Evolutionary conservation across 1,140 invertebrate genomes (phyloP).

Genomic region (Eupeodes corollae): DNA sequence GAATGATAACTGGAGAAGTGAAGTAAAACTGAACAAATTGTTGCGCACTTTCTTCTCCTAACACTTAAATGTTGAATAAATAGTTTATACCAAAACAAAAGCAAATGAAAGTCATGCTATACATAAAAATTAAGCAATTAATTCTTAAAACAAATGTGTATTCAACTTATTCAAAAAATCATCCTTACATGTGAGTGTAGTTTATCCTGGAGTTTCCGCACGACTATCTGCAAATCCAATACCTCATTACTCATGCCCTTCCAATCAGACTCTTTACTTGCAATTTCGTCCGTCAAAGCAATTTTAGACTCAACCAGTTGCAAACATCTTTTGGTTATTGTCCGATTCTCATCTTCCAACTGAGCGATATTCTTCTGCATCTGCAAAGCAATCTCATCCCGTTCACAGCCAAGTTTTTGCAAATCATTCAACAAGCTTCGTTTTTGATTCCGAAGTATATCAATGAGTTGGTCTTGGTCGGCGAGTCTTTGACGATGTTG

Average conservation of each 20-base stretch:
- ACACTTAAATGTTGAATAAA: no score
- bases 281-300: constrained; percentile 16
- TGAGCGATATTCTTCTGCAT: constrained; percentile 18
- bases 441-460: constrained; percentile 28
- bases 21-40: no score
- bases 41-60: no score
- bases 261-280: constrained; percentile 11
- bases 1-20: no score
- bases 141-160: no score
- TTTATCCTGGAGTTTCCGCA: constrained; percentile 20
- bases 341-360: constrained; percentile 28
- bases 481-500: constrained; percentile 19
- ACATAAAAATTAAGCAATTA: no score
- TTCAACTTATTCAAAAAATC: no score
- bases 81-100: no score
- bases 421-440: constrained; percentile 22
- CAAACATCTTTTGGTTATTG: constrained; percentile 22
- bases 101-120: no score
- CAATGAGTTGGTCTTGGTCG: constrained; percentile 24
- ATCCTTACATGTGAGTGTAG: constrained; percentile 15
- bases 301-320: constrained; percentile 19
- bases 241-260: constrained; percentile 15
- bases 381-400: constrained; percentile 20
- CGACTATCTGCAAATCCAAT: constrained; percentile 18
- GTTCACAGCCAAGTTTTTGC: constrained; percentile 19